Evolutionary conservation across 1,140 invertebrate species (phyloP).

Genomic region (Cydia pomonella): DNA sequence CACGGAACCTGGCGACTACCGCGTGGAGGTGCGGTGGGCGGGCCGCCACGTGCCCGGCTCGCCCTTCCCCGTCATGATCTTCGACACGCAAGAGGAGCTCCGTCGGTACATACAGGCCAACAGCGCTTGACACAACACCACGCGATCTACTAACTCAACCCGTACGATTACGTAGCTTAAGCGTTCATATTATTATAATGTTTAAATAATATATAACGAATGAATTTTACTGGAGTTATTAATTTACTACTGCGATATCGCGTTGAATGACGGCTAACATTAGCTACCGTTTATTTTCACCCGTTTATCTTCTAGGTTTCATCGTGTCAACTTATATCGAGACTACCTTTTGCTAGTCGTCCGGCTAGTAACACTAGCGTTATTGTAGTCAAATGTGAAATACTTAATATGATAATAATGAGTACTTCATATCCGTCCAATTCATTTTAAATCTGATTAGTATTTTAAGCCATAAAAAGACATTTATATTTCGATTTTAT

Average conservation of each 20-base stretch:
- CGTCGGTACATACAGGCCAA: conserved; percentile 80
- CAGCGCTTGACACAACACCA: conserved; percentile 47
- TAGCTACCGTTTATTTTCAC: background rate
- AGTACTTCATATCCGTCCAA: conserved; percentile 13
- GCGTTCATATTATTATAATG: conserved; percentile 13
- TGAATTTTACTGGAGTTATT: background rate
- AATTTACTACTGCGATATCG: background rate
- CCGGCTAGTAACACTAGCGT: background rate
- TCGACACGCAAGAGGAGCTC: conserved; percentile 98
- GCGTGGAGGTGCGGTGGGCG: conserved; percentile 99
- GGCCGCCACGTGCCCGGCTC: conserved; percentile 98
- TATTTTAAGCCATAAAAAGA: conserved; percentile 9
- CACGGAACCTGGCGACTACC: conserved; percentile 98
- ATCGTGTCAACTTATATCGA: background rate
- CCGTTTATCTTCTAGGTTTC: background rate
- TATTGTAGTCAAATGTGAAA: conserved; percentile 5
- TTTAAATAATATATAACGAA: background rate
- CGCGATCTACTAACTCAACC: background rate
- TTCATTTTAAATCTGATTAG: background rate
- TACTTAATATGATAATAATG: conserved; percentile 8
- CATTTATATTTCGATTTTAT: conserved; percentile 3
- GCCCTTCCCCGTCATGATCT: conserved; percentile 99
- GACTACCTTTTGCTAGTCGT: conserved; percentile 6
- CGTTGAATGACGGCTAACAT: background rate
- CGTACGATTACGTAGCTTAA: background rate